Evolutionary conservation across 2,113 vertebrate genomes (phyloP).

Genomic region (Melanotaenia duboulayi): DNA sequence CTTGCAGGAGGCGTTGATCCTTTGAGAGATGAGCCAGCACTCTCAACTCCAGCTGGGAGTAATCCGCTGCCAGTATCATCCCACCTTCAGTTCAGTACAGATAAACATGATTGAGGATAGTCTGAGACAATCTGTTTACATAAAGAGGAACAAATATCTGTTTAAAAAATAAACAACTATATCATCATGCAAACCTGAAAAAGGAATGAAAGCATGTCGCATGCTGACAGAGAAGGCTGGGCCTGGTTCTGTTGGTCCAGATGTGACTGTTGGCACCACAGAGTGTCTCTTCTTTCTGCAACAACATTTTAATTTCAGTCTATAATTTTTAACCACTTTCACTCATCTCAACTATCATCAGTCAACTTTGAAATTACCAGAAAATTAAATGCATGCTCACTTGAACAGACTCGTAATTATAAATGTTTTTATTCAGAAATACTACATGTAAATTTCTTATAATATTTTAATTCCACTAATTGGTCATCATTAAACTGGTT

Average conservation of each 20-base stretch:
- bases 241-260: conserved; percentile 69
- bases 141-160: not conserved
- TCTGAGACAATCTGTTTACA: not conserved
- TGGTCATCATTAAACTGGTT: too few relatives aligned
- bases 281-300: conserved; percentile 64
- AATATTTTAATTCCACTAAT: too few relatives aligned
- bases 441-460: too few relatives aligned
- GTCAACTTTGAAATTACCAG: too few relatives aligned
- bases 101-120: not conserved
- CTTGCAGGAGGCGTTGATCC: conserved; percentile 86
- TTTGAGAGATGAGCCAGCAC: conserved; percentile 93
- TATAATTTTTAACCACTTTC: not conserved
- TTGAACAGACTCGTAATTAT: not conserved
- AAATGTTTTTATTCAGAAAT: too few relatives aligned
- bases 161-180: not conserved
- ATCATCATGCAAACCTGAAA: conserved; percentile 85
- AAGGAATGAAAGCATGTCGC: conserved; percentile 95
- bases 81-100: conserved; percentile 81
- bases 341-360: not conserved
- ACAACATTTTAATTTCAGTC: not conserved
- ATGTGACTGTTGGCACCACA: conserved; percentile 28
- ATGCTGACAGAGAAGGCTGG: conserved; percentile 91
- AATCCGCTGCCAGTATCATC: conserved; percentile 94
- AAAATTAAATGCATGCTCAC: too few relatives aligned
- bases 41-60: conserved; percentile 95